Conservation (phyloP, 2,113 vertebrate species). For the Panthera uncia region DNA sequence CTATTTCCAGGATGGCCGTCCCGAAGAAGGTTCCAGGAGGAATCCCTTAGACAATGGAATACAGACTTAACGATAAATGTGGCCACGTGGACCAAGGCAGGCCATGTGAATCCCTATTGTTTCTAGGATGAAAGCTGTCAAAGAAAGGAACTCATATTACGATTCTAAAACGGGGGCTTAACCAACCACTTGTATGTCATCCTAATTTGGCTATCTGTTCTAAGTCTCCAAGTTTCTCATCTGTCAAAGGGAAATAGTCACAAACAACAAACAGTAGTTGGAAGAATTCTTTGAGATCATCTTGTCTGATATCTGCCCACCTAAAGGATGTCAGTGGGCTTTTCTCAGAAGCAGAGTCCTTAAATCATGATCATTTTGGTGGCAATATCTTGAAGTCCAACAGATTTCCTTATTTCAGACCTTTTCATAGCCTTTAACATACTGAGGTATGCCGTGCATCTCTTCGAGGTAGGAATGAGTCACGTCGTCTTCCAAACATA, state of each 20-base stretch:
- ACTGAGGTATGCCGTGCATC: no score
- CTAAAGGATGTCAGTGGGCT: not conserved
- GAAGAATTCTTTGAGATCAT: not conserved
- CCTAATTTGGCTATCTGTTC: not conserved
- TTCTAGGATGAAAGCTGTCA: not conserved
- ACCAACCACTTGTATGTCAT: not conserved
- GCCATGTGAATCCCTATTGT: not conserved
- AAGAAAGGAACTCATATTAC: not conserved
- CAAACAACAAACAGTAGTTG: not conserved
- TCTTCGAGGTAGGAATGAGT: not conserved
- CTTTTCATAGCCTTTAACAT: not conserved
- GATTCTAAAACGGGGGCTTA: not conserved
- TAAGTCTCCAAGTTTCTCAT: not conserved
- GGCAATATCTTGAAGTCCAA: not conserved
- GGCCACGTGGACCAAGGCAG: fast-evolving
- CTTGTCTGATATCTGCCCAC: not conserved
- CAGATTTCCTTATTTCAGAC: not conserved
- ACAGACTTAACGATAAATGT: not conserved
- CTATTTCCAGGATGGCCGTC: not conserved
- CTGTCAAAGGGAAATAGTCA: not conserved
- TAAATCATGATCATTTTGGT: not conserved
- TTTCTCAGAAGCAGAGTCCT: not conserved
- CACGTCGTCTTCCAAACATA: not conserved
- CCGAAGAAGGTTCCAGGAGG: not conserved
- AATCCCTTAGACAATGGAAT: not conserved